Evolutionary conservation across 2,888 invertebrate species (phyloP).

Genomic region (Drosophila paucipuncta): DNA sequence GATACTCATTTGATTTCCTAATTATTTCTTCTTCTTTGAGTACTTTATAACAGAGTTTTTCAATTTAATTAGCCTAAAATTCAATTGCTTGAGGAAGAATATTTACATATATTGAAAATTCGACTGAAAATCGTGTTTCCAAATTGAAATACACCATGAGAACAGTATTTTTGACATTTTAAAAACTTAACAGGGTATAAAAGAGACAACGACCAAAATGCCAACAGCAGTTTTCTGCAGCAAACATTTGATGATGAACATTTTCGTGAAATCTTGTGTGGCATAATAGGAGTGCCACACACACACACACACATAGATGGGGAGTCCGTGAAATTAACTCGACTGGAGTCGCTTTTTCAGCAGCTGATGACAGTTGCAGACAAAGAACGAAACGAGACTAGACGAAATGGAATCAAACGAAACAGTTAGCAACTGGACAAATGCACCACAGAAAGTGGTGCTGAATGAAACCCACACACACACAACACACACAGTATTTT

Average conservation of each 20-base stretch:
- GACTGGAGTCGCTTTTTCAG: conserved; percentile 36
- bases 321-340: conserved; percentile 55
- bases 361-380: conserved; percentile 52
- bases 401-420: background rate
- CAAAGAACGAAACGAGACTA: background rate
- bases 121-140: background rate
- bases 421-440: conserved; percentile 20
- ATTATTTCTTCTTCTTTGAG: fast-evolving
- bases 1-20: background rate
- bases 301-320: conserved; percentile 3
- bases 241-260: conserved; percentile 17
- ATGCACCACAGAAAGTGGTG: conserved; percentile 39
- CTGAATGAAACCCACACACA: background rate
- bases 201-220: conserved; percentile 38
- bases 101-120: background rate
- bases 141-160: background rate
- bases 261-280: background rate
- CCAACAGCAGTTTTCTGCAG: conserved; percentile 45
- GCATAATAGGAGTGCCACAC: conserved; percentile 9
- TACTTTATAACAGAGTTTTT: background rate
- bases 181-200: conserved; percentile 22
- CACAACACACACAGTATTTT: conserved; percentile 33
- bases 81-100: background rate
- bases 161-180: background rate
- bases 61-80: background rate